These are phyloP conservation scores for Drosophila yakuba DNA, from an alignment of 1,140 invertebrate species.

Conservation along the genomic window DNA sequence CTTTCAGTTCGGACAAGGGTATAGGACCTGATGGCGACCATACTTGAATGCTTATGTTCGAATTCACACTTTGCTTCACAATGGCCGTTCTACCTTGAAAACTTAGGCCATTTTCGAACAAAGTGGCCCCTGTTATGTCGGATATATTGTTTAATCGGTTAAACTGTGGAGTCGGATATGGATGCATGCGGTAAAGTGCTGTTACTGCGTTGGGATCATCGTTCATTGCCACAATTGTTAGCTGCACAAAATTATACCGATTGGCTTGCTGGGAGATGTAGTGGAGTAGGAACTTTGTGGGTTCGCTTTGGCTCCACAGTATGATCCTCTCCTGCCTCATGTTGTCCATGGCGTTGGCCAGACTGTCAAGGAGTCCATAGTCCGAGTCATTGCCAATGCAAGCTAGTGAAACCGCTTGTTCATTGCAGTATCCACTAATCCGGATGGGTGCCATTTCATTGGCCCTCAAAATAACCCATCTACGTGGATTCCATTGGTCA, in stretches of 20 bases:
- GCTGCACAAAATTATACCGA: not conserved
- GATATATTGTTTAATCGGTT: not conserved
- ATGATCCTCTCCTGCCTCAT: conserved; percentile 2
- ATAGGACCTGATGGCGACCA: not conserved
- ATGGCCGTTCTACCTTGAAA: not conserved
- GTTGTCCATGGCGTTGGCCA: not conserved
- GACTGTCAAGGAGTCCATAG: not conserved
- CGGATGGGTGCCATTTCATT: not conserved
- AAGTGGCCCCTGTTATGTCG: too few species aligned
- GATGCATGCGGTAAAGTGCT: not conserved
- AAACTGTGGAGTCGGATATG: not conserved
- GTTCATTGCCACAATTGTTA: not conserved
- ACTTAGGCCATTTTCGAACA: not conserved
- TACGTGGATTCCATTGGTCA: not conserved
- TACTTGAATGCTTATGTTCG: not conserved
- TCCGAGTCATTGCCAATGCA: not conserved
- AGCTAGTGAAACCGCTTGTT: not conserved
- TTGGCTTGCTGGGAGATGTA: not conserved
- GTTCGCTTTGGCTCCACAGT: conserved; percentile 1
- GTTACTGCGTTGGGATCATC: too few species aligned
- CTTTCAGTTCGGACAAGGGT: not conserved
- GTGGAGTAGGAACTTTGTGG: not conserved
- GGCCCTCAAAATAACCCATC: not conserved
- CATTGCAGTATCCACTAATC: not conserved
- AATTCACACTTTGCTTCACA: not conserved